Conservation (phyloP, 2,113 vertebrate species). For the Eolophus roseicapilla region DNA sequence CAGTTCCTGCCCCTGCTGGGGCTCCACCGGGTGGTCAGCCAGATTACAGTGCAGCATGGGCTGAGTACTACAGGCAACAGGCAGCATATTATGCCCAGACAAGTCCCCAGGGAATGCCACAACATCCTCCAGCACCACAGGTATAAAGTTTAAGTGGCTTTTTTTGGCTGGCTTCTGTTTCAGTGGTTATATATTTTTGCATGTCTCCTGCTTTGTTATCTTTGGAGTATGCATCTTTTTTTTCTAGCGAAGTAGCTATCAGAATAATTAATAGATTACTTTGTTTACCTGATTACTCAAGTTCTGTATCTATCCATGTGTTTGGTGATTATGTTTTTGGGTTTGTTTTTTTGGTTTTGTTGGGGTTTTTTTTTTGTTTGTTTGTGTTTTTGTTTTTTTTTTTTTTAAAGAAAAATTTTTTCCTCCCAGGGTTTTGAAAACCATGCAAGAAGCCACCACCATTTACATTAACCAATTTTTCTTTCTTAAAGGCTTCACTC, state of each 20-base stretch:
- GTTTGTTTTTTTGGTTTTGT: background rate
- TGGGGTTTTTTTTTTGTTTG: background rate
- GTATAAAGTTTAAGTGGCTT: slow-evolving; percentile 76
- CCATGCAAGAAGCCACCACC: slow-evolving; percentile 81
- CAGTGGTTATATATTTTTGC: slow-evolving; percentile 58
- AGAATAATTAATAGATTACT: slow-evolving; percentile 47
- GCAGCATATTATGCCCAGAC: slow-evolving; percentile 95
- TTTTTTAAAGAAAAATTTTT: slow-evolving; percentile 68
- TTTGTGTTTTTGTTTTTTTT: background rate
- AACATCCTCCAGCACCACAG: slow-evolving; percentile 89
- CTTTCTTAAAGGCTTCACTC: slow-evolving; percentile 89
- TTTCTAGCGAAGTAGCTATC: slow-evolving; percentile 60
- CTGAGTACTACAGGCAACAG: slow-evolving; percentile 97
- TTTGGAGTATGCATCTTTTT: slow-evolving; percentile 67
- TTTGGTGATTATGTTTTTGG: slow-evolving; percentile 68
- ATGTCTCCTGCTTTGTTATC: slow-evolving; percentile 68
- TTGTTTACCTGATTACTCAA: slow-evolving; percentile 70
- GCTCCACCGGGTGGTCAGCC: slow-evolving; percentile 91
- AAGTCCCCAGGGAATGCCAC: slow-evolving; percentile 93
- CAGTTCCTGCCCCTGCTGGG: slow-evolving; percentile 83
- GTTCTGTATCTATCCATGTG: slow-evolving; percentile 71
- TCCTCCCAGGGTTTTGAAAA: slow-evolving; percentile 87
- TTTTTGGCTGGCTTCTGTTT: slow-evolving; percentile 38
- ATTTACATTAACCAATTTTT: slow-evolving; percentile 85
- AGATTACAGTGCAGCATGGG: slow-evolving; percentile 97